Conservation (phyloP, 2,888 invertebrate genomes). For the Sisyra terminalis region DNA sequence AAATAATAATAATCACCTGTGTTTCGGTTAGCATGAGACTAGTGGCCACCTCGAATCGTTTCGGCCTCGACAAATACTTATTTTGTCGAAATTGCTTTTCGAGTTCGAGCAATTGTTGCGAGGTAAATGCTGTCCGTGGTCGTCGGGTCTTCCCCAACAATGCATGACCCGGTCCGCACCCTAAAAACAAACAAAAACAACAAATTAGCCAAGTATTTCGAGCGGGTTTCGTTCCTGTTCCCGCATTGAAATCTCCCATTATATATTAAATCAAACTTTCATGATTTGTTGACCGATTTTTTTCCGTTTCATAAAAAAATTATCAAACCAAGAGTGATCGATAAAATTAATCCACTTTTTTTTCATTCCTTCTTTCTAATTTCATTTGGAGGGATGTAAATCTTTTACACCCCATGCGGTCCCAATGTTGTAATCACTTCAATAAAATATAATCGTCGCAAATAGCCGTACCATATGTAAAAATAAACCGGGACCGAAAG, state of each 20-base stretch:
- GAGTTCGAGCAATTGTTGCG: slow-evolving; percentile 88
- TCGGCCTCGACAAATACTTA: slow-evolving; percentile 95
- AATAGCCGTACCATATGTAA: too few species aligned
- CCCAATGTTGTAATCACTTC: too few species aligned
- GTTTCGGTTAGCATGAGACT: slow-evolving; percentile 96
- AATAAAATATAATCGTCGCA: too few species aligned
- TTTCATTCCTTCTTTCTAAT: too few species aligned
- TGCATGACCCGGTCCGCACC: slow-evolving; percentile 53
- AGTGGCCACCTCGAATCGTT: slow-evolving; percentile 96
- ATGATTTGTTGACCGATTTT: neutral
- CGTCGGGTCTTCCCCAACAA: slow-evolving; percentile 74
- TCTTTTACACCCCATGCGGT: too few species aligned
- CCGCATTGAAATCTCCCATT: slow-evolving; percentile 2
- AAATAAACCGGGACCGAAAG: too few species aligned
- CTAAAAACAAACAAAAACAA: slow-evolving; percentile 21
- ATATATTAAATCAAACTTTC: neutral
- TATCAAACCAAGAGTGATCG: too few species aligned
- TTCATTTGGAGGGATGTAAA: too few species aligned
- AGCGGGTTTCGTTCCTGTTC: neutral
- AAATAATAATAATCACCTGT: slow-evolving; percentile 62
- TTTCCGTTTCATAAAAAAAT: neutral
- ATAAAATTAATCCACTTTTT: too few species aligned
- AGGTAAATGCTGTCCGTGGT: slow-evolving; percentile 95
- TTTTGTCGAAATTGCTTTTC: slow-evolving; percentile 98
- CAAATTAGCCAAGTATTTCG: neutral